Evolutionary conservation across 2,113 vertebrate species (phyloP).

Genomic region (Prunella fulvescens): DNA sequence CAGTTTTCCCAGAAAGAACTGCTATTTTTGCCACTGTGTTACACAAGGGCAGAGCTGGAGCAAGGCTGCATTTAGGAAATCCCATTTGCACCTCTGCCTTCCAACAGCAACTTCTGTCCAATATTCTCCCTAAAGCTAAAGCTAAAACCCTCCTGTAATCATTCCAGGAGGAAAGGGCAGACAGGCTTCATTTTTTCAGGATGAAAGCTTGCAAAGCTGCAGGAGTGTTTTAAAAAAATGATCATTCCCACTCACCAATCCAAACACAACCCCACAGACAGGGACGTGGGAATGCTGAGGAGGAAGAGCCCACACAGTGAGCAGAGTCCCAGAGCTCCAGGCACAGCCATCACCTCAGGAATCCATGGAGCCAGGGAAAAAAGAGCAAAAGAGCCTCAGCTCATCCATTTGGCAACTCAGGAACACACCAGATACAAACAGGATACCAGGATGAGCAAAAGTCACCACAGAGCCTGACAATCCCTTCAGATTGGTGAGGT

Average conservation of each 20-base stretch:
- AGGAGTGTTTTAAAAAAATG: not conserved
- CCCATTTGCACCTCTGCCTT: not conserved
- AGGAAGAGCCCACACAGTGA: accelerated
- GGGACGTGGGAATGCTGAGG: not conserved
- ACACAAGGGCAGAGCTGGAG: not conserved
- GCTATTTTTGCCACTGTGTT: not conserved
- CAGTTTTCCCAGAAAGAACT: not conserved
- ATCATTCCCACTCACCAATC: accelerated
- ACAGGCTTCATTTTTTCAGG: not conserved
- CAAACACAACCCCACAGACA: not conserved
- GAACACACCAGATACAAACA: not conserved
- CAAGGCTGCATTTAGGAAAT: not conserved
- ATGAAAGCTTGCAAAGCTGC: not conserved
- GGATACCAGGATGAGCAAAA: not conserved
- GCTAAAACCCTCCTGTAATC: not conserved
- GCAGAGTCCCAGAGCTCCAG: not conserved
- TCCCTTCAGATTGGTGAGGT: accelerated
- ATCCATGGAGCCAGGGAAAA: not conserved
- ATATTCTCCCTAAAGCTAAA: not conserved
- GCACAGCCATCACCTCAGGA: not conserved
- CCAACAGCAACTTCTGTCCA: not conserved
- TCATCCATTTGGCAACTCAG: not conserved
- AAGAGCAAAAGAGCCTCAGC: not conserved
- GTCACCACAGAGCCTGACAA: not conserved
- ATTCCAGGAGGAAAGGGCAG: not conserved